Evolutionary conservation across 2,888 invertebrate species (phyloP).

Genomic region (Deilephila porcellus): DNA sequence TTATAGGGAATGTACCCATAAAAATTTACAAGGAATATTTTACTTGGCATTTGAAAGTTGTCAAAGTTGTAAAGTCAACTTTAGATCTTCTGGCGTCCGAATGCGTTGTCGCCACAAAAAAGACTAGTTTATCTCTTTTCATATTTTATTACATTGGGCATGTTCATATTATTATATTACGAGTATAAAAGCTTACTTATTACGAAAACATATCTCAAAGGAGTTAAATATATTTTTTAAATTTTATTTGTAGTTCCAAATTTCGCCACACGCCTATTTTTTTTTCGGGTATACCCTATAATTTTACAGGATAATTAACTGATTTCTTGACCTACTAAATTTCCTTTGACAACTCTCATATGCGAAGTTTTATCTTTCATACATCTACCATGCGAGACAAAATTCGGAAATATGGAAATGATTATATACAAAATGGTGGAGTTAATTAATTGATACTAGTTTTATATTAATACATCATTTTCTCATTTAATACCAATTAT

Average conservation of each 20-base stretch:
- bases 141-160: too few species aligned
- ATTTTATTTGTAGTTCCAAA: too few species aligned
- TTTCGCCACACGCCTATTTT: too few species aligned
- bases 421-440: neutral
- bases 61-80: neutral
- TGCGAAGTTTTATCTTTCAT: neutral
- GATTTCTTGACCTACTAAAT: neutral
- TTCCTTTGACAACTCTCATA: neutral
- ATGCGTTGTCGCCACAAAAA: too few species aligned
- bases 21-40: conserved; percentile 11
- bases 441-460: neutral
- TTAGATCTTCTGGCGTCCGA: too few species aligned
- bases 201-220: too few species aligned
- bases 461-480: neutral
- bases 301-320: neutral
- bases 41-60: neutral
- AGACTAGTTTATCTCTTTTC: too few species aligned
- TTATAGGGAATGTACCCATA: conserved; percentile 7
- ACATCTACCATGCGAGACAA: neutral
- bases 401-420: neutral
- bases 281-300: too few species aligned
- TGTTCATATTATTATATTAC: too few species aligned
- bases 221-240: too few species aligned
- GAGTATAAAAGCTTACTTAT: too few species aligned
- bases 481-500: neutral